phyloP scores from a whole-genome alignment of 2,888 invertebrate genomes.

The Alitta virens region DNA sequence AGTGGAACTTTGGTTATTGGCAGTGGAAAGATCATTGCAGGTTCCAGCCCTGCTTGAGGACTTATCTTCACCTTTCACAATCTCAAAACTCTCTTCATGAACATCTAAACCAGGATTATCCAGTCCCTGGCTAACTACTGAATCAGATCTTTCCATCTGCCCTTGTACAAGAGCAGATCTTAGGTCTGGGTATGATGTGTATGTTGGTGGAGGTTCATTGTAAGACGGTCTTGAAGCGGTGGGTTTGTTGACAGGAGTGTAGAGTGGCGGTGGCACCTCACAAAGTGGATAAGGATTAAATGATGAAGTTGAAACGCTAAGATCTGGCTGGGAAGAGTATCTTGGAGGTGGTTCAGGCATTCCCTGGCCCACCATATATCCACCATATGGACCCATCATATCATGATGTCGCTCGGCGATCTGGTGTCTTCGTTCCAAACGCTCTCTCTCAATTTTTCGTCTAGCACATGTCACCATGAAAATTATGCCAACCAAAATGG shows the following conservation, averaged over 20 bases:
- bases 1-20: background rate
- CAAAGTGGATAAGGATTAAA: too few relatives aligned
- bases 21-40: background rate
- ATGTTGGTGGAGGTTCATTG: background rate
- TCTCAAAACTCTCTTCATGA: background rate
- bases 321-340: constrained; percentile 4
- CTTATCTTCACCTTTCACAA: background rate
- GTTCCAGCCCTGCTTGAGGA: background rate
- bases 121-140: background rate
- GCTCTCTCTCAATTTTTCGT: background rate
- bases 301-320: background rate
- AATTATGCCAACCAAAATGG: constrained; percentile 1
- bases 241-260: too few relatives aligned
- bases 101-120: background rate
- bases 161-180: too few relatives aligned
- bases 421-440: background rate
- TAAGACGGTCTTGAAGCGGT: background rate
- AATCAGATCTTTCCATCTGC: too few relatives aligned
- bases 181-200: background rate
- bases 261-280: too few relatives aligned
- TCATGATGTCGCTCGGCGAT: background rate
- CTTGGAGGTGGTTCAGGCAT: constrained; percentile 11
- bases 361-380: background rate
- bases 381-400: background rate
- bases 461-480: constrained; percentile 12